Evolutionary conservation across 1,140 invertebrate genomes (phyloP), one percentile per base, ranked within the genome.

Genomic region (Conus ventricosus): DNA sequence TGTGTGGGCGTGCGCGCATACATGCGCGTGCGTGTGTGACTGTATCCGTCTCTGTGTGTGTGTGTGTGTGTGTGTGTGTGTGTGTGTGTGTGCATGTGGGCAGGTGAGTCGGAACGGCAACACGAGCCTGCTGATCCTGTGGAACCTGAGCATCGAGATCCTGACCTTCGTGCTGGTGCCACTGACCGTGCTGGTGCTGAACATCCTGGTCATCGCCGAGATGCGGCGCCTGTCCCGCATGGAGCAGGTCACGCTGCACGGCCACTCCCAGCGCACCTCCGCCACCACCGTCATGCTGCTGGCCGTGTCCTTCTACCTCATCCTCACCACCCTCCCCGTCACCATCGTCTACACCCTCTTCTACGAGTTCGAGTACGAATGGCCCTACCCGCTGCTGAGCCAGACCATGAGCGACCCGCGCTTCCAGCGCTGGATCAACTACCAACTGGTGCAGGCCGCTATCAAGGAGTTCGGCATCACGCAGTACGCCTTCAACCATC

Each of bases 211-310:
- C 15, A 95, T 95, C n/a, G 54, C 83, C 13, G 94, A 95, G 88
- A 91, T 94, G 20, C 90, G 89, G 51, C 89, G 92, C 81, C 88
- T 95, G 39, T 93, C 93, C 6, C 90, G 91, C 15, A 91, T 92
- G 90, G 93, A 93, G 89, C 90, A 92, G 81, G 71, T 57, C 17
- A 87, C 51, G 25, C 63, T 85, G 84, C 91, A 93, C 88, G 76
- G 91, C 25, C 91, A 92, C 20, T 20, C 17, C 11, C 67, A 71
- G 67, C 90, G 91, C 71, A 93, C 92, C 8, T 92, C 92, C 1
- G 92, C 94, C 4, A 95, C 94, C n/a, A 95, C 94, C 4, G 88
- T 95, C 13, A 95, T 94, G 93, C 91, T 95, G 27, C 89, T 95
- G 11, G 93, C 92, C 13, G 94, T 95, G 0, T 95, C 94, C 17